Conservation (phyloP, 2,797 vertebrate genomes). For the Chrosomus eos region DNA sequence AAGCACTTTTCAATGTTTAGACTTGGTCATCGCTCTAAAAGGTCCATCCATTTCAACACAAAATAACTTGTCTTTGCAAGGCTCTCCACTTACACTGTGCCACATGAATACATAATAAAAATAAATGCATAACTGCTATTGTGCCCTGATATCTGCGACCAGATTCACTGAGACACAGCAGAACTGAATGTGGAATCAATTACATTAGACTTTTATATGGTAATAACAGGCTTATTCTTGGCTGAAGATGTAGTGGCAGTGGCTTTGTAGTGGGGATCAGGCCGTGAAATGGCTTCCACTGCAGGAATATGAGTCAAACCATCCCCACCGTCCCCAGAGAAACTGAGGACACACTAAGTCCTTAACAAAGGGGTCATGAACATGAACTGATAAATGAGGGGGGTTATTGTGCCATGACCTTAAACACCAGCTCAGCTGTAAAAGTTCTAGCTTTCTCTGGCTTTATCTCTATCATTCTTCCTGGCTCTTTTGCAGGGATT, state of each 20-base stretch:
- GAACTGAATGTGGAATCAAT: slow-evolving; percentile 46
- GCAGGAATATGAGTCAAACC: slow-evolving; percentile 28
- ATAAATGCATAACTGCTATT: slow-evolving; percentile 10
- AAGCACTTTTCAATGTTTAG: slow-evolving; percentile 28
- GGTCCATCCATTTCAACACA: slow-evolving; percentile 3
- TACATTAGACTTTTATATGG: slow-evolving; percentile 50
- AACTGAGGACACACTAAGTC: not conserved
- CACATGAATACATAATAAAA: slow-evolving; percentile 21
- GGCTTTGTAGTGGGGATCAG: slow-evolving; percentile 51
- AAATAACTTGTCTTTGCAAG: slow-evolving; percentile 38
- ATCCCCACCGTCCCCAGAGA: not conserved
- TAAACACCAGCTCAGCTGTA: not conserved
- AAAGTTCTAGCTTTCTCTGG: not conserved
- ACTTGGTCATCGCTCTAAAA: not conserved
- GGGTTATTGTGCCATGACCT: not conserved
- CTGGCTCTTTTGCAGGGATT: not conserved
- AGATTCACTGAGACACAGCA: slow-evolving; percentile 35
- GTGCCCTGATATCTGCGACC: slow-evolving; percentile 37
- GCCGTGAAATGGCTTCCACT: slow-evolving; percentile 41
- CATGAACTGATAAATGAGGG: not conserved
- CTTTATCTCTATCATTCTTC: not conserved
- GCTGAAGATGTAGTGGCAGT: slow-evolving; percentile 34
- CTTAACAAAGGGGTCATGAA: slow-evolving; percentile 34
- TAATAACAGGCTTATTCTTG: slow-evolving; percentile 58
- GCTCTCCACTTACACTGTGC: not conserved